Base-by-base conservation (phyloP, 2,797 vertebrate genomes). In the Pangasius mekongensis region DNA sequence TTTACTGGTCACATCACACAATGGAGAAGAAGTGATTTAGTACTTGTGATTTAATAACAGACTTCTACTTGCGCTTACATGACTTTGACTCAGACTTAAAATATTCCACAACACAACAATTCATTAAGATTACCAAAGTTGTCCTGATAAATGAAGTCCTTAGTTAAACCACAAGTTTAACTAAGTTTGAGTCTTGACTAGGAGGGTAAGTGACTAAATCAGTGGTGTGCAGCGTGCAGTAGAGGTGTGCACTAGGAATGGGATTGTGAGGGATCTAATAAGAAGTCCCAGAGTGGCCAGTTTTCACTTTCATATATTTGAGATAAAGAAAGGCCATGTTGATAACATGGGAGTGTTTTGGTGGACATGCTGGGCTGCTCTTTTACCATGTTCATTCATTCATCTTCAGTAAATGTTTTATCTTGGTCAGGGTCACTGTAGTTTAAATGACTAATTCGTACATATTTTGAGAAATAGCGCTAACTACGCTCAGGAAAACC, bases 1-100 rank as follows among this genome's bases (percentile, higher is more conserved):
- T 87, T 91, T 87, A 85, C 91, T 94, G 93, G 94, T 94, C 93
- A 93, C 76, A 80, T 88, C 87, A 36, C 90, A 90, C 92, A 94
- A 93, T 93, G 92, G 13, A 86, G 88, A 56, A 56, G 20, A 81
- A 60, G 54, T 81, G 4, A 58, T 52, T 7, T 9, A 47, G 22
- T 74, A 13, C 39, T 47, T 47, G 33, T 27, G 71, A 27, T 74
- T 74, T 47, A 27, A 27, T 74, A 74, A 74, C 27, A 47, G 22
- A 47, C 22, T 49, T 52, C 2, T 30, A 52, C 5, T 76, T 47
- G 36, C 5, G 3, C 66, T 69, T 47, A 47, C 11, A 5, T 74
- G 39, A 27, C 14, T 33, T 36, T 71, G 16, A 9, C 13, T 71
- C 33, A 20, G 33, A 39, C 18, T 43, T 43, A 43, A 73, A 73